Evolutionary conservation across 64 coral and sea anemone genomes (phyloP), one percentile per base, ranked within the genome.

Genomic region (Montipora capricornis): DNA sequence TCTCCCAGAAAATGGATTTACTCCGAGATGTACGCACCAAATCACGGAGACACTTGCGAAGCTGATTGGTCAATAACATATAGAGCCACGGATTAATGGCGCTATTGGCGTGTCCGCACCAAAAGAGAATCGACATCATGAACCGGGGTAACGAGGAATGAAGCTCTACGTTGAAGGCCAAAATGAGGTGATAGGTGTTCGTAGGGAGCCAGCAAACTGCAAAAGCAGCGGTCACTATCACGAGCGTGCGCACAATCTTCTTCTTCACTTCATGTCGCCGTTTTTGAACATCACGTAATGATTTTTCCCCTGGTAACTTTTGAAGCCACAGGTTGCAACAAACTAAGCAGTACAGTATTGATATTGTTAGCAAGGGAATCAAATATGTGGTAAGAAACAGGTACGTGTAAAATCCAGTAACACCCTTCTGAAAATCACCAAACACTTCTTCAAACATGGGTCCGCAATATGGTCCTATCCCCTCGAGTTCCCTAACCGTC

Each of bases 51-150:
- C 45, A 57, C 49, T 64, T 58, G 11, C 91, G 82, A 13, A 93
- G 80, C 15, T 87, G 79, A 14, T 68, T 74, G 16, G 71, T 93
- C 47, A 93, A 44, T 3, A 80, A 24, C 69, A 93, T 49, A 12
- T 87, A 93, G 45, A 93, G 76, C 73, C 79, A 82, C 13, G 91
- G 91, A 70, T 93, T 93, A 6, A 93, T 46, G 4, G 82, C 91
- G 45, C 81, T 87, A 74, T 93, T 93, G 0, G 85, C 76, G 46
- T 93, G 84, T 4, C 83, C 60, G 5, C 78, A 73, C 91, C 91
- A 93, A 11, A 87, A 77, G 5, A 24, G 49, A 2, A 87, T 22
- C 15, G 2, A 55, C 46, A 76, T 74, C 37, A 87, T 44, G 60
- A 74, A 68, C 0, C 4, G 49, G 17, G 83, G 91, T 0, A 59